A percentile compares a stretch with the other conserved stretches of the same genome.
Evolutionary conservation across 2,888 invertebrate genomes (phyloP).

Genomic region (Plebejus melissa): DNA sequence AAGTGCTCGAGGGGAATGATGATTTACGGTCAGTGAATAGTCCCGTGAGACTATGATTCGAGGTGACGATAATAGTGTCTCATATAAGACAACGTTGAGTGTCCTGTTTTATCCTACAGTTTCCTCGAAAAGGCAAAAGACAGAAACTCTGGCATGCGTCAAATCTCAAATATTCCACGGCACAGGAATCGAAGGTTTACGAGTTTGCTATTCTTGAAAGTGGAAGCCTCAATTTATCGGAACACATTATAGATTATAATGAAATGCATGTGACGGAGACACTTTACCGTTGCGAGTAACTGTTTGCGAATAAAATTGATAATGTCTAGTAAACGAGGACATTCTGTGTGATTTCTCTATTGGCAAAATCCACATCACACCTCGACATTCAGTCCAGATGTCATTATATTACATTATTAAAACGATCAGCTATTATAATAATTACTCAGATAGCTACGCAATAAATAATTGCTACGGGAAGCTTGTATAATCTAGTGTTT

Average conservation of each 20-base stretch:
- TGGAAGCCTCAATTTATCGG: neutral
- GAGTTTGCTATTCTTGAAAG: neutral
- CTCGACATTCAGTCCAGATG: neutral
- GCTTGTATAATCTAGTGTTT: neutral
- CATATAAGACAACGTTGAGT: neutral
- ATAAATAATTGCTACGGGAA: neutral
- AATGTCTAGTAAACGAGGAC: neutral
- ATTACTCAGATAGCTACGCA: neutral
- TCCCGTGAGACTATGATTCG: neutral
- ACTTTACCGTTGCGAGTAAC: neutral
- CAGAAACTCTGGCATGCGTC: conserved; percentile 1
- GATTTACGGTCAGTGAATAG: neutral
- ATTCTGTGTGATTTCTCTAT: neutral
- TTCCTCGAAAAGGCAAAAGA: neutral
- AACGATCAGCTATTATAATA: neutral
- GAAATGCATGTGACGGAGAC: neutral
- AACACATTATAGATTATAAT: neutral
- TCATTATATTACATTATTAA: neutral
- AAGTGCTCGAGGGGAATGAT: neutral
- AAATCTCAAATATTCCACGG: neutral
- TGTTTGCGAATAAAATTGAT: neutral
- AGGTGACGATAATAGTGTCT: neutral
- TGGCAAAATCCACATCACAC: neutral
- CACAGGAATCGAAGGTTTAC: neutral
- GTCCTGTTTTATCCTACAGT: neutral